Percentiles rank a stretch among this genome's conserved stretches.
Evolutionary conservation across 2,888 invertebrate genomes (phyloP).

Genomic region (Mechanitis mazaeus): DNA sequence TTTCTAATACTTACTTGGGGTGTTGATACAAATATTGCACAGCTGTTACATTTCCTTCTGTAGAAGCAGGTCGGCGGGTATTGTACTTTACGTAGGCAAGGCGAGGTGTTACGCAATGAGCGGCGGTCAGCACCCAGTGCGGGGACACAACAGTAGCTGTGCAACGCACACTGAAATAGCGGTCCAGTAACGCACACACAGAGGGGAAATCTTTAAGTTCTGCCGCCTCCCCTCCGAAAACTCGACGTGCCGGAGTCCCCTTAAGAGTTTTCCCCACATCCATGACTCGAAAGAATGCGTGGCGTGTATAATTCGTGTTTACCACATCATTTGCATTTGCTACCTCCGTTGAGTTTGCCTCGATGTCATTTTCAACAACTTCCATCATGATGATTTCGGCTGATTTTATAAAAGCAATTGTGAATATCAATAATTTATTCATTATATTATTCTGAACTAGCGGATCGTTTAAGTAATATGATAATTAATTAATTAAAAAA

Average conservation of each 20-base stretch:
- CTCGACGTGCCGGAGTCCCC: constrained; percentile 41
- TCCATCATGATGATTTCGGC: background rate
- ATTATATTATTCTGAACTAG: background rate
- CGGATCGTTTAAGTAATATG: background rate
- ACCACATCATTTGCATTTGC: constrained; percentile 2
- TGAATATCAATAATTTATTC: background rate
- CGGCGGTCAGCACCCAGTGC: constrained; percentile 64
- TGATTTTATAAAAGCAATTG: background rate
- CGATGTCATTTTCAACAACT: background rate
- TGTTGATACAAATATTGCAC: constrained; percentile 54
- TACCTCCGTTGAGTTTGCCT: background rate
- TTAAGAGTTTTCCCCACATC: constrained; percentile 15
- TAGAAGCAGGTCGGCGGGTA: constrained; percentile 38
- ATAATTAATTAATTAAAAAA: background rate
- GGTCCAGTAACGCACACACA: constrained; percentile 53
- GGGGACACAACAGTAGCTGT: constrained; percentile 48
- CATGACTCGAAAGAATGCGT: constrained; percentile 44
- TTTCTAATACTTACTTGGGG: constrained; percentile 42
- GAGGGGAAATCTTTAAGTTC: constrained; percentile 39
- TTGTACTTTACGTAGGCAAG: constrained; percentile 56
- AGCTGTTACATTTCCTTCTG: constrained; percentile 40
- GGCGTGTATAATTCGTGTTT: constrained; percentile 18
- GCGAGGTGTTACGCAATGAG: constrained; percentile 53
- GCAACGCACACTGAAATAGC: constrained; percentile 51
- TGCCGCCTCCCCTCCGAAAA: constrained; percentile 52